Evolutionary conservation across 1,140 invertebrate genomes (phyloP).

Genomic region (Drosophila prosaltans): DNA sequence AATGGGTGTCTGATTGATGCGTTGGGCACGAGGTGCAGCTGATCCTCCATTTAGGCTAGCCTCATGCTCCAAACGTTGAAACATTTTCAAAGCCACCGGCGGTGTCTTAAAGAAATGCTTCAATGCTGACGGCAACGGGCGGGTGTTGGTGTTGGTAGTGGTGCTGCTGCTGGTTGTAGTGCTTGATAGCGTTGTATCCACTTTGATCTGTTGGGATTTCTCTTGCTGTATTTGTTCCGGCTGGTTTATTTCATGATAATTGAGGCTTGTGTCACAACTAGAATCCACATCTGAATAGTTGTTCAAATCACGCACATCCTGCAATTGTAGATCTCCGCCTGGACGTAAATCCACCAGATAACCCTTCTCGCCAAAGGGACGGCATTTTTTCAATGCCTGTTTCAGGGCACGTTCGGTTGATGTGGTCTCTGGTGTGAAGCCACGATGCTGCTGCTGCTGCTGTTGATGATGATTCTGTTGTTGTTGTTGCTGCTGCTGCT

Average conservation of each 20-base stretch:
- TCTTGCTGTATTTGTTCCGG: not conserved
- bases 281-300: slow-evolving; percentile 82
- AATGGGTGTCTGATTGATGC: slow-evolving; percentile 81
- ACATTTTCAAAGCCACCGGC: slow-evolving; percentile 76
- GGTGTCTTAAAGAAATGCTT: slow-evolving; percentile 75
- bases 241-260: slow-evolving; percentile 70
- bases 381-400: slow-evolving; percentile 66
- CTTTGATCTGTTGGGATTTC: not conserved
- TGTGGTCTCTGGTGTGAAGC: slow-evolving; percentile 59
- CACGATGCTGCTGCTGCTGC: slow-evolving; percentile 49
- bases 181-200: slow-evolving; percentile 25
- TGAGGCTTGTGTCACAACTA: slow-evolving; percentile 80
- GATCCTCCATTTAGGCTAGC: slow-evolving; percentile 44
- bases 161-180: not conserved
- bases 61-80: slow-evolving; percentile 71
- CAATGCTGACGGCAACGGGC: slow-evolving; percentile 32
- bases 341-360: slow-evolving; percentile 75
- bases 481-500: not conserved
- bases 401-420: slow-evolving; percentile 75
- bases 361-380: slow-evolving; percentile 76
- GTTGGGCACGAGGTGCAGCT: slow-evolving; percentile 44
- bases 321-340: slow-evolving; percentile 66
- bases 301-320: slow-evolving; percentile 79
- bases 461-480: not conserved
- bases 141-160: not conserved